These are phyloP conservation scores for Nebria salina DNA, from an alignment of 2,888 invertebrate species.

Conservation along the genomic window DNA sequence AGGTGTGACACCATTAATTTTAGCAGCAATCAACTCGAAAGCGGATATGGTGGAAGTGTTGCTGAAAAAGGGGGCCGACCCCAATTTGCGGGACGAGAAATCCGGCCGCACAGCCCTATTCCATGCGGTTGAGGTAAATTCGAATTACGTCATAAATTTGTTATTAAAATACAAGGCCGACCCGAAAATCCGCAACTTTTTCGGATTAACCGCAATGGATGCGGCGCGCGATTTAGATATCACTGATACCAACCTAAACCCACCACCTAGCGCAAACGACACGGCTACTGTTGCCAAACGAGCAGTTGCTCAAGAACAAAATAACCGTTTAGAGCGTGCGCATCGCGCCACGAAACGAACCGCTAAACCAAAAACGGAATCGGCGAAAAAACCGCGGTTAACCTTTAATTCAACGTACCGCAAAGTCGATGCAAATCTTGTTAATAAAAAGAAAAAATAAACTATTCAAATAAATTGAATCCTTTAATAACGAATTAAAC, in stretches of 20 bases:
- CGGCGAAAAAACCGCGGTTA: conserved; percentile 17
- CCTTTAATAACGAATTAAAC: neutral
- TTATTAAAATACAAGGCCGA: conserved; percentile 63
- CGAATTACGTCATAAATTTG: conserved; percentile 44
- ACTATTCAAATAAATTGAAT: neutral
- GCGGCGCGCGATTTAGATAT: conserved; percentile 62
- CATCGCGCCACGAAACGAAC: neutral
- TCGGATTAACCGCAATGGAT: conserved; percentile 62
- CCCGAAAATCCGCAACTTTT: conserved; percentile 62
- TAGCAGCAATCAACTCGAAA: conserved; percentile 60
- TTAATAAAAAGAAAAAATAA: conserved; percentile 5
- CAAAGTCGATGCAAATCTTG: conserved; percentile 19
- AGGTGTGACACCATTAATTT: conserved; percentile 66
- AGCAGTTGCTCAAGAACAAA: neutral
- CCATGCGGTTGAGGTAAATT: conserved; percentile 61
- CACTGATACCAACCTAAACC: conserved; percentile 50
- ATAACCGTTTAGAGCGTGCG: neutral
- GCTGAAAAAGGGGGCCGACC: conserved; percentile 55
- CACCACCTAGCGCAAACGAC: neutral
- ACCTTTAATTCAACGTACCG: conserved; percentile 13
- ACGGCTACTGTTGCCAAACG: conserved; percentile 11
- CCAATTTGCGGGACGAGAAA: conserved; percentile 61
- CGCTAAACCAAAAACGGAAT: neutral
- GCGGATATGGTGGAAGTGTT: conserved; percentile 59
- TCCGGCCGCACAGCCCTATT: conserved; percentile 66